Base-by-base conservation (phyloP, 2,797 vertebrate genomes). In the Gallinago solitaria region DNA sequence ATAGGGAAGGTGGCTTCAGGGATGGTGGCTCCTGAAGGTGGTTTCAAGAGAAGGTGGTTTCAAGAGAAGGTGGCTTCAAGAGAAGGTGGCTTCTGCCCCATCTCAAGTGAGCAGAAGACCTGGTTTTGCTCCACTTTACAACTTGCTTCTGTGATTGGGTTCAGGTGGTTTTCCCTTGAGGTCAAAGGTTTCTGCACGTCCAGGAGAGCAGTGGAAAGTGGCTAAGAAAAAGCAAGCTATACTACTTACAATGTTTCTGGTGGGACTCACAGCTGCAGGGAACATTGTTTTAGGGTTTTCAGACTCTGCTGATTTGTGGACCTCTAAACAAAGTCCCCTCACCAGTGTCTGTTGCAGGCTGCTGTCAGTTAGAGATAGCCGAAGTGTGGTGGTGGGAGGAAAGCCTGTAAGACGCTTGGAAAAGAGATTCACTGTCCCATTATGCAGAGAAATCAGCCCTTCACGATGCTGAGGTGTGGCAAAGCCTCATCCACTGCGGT, bases 301-400 rank as follows among this genome's bases (percentile, higher is more conserved):
- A 79, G 43, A 25, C 17, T 79, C 68, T 83, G 63, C 17, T 60
- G 23, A 24, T 73, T 43, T 73, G 64, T 33, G 32, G 48, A 37
- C 12, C 17, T 35, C 45, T 73, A 48, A 79, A 47, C 28, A 71
- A 83, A 78, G 65, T 21, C 24, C 56, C 16, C 30, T 50, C 23
- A 32, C 15, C 0, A 6, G 30, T 48, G 43, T 39, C 53, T 48
- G 2, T 20, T 2, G 1, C 1, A 3, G 30, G 45, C 16, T 61
- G 41, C 68, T 73, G 20, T 25, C 54, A 60, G 39, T 24, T 70
- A 81, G 57, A 59, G 51, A 20, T 16, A 84, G 16, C 28, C 13
- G 15, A 47, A 15, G 14, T 19, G 17, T 2, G 9, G 54, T 0
- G 2, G n/a, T 25, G 30, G 47, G 41, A 83, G 23, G 15, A 60